Evolutionary conservation across 37 sponge, comb jelly and placozoan genomes (phyloP).

Genomic region (Ephydatia muelleri): DNA sequence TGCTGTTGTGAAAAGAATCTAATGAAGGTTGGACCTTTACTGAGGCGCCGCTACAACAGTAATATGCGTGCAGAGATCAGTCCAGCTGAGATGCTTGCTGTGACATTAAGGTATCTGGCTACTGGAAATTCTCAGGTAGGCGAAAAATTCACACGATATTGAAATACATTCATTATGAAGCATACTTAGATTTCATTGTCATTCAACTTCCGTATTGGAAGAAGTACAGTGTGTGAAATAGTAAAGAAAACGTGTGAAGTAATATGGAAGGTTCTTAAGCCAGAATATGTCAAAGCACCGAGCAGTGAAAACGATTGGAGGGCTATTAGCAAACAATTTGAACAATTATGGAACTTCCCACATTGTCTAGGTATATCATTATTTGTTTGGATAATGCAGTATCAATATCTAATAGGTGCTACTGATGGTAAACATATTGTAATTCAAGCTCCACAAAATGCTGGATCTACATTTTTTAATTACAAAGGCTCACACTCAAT

Average conservation of each 20-base stretch:
- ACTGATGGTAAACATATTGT: slow-evolving; percentile 53
- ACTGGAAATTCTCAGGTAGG: slow-evolving; percentile 39
- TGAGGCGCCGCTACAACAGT: not conserved
- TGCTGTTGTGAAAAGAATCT: no score
- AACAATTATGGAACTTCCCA: slow-evolving; percentile 33
- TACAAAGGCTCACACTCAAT: slow-evolving; percentile 44
- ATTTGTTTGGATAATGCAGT: not conserved
- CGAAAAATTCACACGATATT: not conserved
- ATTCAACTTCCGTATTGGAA: no score
- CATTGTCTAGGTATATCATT: not conserved
- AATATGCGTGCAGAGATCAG: not conserved
- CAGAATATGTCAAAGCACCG: slow-evolving; percentile 26
- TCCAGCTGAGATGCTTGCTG: slow-evolving; percentile 43
- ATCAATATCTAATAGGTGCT: slow-evolving; percentile 2
- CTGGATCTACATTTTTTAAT: slow-evolving; percentile 36
- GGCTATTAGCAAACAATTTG: slow-evolving; percentile 29
- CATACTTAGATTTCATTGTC: no score
- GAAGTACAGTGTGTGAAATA: slow-evolving; percentile 44
- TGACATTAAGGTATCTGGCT: slow-evolving; percentile 36
- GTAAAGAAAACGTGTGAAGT: slow-evolving; percentile 46
- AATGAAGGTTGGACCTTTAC: not conserved
- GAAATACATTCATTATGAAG: not conserved
- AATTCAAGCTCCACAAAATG: slow-evolving; percentile 46
- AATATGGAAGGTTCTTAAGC: slow-evolving; percentile 32
- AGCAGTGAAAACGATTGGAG: no score